Base-by-base conservation (phyloP, 2,113 vertebrate species). In the Malaclemys terrapin region DNA sequence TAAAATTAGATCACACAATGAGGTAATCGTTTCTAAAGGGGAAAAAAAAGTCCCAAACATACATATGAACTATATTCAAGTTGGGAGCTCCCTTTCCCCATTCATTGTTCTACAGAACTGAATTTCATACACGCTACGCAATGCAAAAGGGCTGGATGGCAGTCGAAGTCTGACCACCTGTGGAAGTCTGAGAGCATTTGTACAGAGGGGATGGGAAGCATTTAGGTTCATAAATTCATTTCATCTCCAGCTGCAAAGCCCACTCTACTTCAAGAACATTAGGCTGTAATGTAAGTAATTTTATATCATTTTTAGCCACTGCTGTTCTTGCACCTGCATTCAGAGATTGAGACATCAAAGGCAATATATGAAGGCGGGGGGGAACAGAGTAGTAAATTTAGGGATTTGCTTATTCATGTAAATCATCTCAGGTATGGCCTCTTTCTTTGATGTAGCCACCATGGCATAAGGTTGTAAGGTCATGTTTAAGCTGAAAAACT, bases 401-500 rank as follows among this genome's bases (percentile, higher is more conserved):
- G 52, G 80, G 52, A 95, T 97, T 96, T 96, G 88, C 89, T 94
- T 97, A 95, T 96, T 96, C 94, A 92, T 96, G 94, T 96, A 97
- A 94, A 91, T 93, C 93, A 80, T 89, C 79, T 1, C 10, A 92
- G 93, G 91, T 96, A 54, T 0, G 3, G 54, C 88, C 89, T 86
- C 72, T 97, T 93, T 85, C 96, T 98, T 98, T 98, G 96, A 98
- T 96, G 96, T 96, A 95, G 87, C 89, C 90, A 94, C 90, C 4
- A 6, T 42, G 56, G 91, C 14, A 47, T 65, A 87, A 93, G 89
- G 95, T 91, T 92, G 94, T 88, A 38, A 96, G 91, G 88, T 96
- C 91, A 69, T 31, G 5, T 57, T 90, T 81, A 83, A 90, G 82
- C 38, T 81, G 80, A 19, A 89, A 69, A 94, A 92, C 52, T 83